These are phyloP conservation scores for Lontra canadensis DNA, from an alignment of 2,113 vertebrate genomes.

Conservation along the genomic window DNA sequence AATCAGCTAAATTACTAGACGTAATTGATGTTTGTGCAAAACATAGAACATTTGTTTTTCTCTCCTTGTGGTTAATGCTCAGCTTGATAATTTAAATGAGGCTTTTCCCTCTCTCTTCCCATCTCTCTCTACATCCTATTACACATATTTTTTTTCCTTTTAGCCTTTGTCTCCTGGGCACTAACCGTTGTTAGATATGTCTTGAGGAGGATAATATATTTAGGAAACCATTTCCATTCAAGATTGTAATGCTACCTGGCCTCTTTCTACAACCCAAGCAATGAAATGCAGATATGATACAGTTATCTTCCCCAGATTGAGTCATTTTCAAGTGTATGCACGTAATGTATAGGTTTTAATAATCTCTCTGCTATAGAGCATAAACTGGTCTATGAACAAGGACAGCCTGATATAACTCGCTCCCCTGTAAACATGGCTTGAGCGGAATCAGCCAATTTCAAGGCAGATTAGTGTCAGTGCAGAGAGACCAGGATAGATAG, in stretches of 20 bases:
- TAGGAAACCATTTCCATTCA: slow-evolving; percentile 82
- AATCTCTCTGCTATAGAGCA: slow-evolving; percentile 81
- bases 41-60: slow-evolving; percentile 82
- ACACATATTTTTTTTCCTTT: slow-evolving; percentile 62
- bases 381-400: slow-evolving; percentile 80
- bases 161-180: slow-evolving; percentile 79
- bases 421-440: slow-evolving; percentile 81
- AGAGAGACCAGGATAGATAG: slow-evolving; percentile 79
- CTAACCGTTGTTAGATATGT: slow-evolving; percentile 83
- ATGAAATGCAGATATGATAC: slow-evolving; percentile 78
- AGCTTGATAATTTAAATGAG: slow-evolving; percentile 83
- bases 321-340: slow-evolving; percentile 79
- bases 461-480: slow-evolving; percentile 82
- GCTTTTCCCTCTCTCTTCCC: slow-evolving; percentile 38
- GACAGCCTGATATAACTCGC: slow-evolving; percentile 79
- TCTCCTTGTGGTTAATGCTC: slow-evolving; percentile 84
- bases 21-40: slow-evolving; percentile 84
- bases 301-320: slow-evolving; percentile 81
- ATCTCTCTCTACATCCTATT: slow-evolving; percentile 46
- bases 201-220: slow-evolving; percentile 82
- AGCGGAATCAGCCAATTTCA: slow-evolving; percentile 86
- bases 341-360: slow-evolving; percentile 83
- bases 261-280: slow-evolving; percentile 70
- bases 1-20: slow-evolving; percentile 82
- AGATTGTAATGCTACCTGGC: slow-evolving; percentile 79